These are phyloP conservation scores for Urocolius indicus DNA, from an alignment of 2,113 vertebrate species.

Conservation along the genomic window DNA sequence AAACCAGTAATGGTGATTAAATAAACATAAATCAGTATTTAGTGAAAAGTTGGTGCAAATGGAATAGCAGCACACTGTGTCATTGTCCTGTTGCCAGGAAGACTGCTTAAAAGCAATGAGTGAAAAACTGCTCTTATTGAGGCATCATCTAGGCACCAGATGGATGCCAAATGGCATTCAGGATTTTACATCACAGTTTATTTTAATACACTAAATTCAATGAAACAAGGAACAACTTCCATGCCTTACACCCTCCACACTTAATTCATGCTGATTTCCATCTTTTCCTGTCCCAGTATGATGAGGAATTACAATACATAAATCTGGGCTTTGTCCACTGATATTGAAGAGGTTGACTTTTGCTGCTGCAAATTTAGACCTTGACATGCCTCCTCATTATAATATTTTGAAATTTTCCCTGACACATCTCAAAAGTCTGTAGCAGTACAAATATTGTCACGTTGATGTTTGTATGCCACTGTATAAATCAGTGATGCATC, in stretches of 20 bases:
- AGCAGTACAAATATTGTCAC: neutral
- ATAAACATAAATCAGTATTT: slow-evolving; percentile 53
- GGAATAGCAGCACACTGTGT: slow-evolving; percentile 12
- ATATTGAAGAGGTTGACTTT: neutral
- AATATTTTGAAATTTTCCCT: neutral
- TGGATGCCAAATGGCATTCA: slow-evolving; percentile 18
- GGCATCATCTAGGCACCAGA: slow-evolving; percentile 7
- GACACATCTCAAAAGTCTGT: neutral
- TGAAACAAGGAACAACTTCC: neutral
- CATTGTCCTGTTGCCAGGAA: slow-evolving; percentile 50
- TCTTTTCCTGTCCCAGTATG: neutral
- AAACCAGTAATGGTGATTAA: slow-evolving; percentile 51
- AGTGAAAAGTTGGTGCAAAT: slow-evolving; percentile 45
- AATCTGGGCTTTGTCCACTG: neutral
- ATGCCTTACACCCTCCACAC: neutral
- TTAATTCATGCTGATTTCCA: neutral
- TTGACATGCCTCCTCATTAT: neutral
- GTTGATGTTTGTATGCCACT: neutral
- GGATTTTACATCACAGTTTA: neutral
- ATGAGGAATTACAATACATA: neutral
- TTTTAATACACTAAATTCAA: neutral
- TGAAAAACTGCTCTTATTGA: slow-evolving; percentile 4
- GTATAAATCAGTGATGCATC: neutral
- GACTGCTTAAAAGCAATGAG: neutral
- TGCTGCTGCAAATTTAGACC: neutral